phyloP scores from a whole-genome alignment of 2,888 invertebrate species.

The Aproaerema taeniolella region DNA sequence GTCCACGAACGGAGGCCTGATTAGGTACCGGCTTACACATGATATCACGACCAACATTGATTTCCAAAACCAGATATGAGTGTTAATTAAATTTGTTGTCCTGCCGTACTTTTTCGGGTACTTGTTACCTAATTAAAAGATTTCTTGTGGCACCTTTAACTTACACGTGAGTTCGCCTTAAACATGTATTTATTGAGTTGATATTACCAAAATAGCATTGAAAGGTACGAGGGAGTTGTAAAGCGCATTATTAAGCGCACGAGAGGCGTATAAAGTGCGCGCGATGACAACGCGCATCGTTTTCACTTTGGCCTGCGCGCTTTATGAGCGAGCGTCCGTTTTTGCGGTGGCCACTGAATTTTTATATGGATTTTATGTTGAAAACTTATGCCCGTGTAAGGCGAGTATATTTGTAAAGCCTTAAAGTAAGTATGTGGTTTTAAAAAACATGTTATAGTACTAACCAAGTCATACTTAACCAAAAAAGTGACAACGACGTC shows the following conservation, averaged over 20 bases:
- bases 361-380: constrained; percentile 9
- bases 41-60: constrained; percentile 62
- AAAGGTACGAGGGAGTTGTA: constrained; percentile 35
- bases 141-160: no score
- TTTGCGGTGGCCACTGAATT: constrained; percentile 16
- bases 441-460: no score
- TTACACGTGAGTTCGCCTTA: no score
- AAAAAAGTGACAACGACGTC: no score
- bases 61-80: constrained; percentile 40
- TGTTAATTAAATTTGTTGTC: constrained; percentile 29
- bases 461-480: no score
- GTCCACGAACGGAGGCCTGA: constrained; percentile 54
- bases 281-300: constrained; percentile 61
- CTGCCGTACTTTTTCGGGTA: constrained; percentile 1
- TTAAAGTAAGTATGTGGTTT: no score
- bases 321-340: constrained; percentile 39
- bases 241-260: constrained; percentile 46
- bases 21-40: constrained; percentile 54
- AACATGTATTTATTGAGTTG: constrained; percentile 6
- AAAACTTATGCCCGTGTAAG: background rate
- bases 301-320: constrained; percentile 44
- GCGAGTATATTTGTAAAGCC: no score
- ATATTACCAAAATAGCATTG: constrained; percentile 11
- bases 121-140: no score
- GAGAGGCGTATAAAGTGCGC: constrained; percentile 46